Evolutionary conservation across 2,888 invertebrate genomes (phyloP), one percentile per base, ranked within the genome.

Genomic region (Criorhina ranunculi): DNA sequence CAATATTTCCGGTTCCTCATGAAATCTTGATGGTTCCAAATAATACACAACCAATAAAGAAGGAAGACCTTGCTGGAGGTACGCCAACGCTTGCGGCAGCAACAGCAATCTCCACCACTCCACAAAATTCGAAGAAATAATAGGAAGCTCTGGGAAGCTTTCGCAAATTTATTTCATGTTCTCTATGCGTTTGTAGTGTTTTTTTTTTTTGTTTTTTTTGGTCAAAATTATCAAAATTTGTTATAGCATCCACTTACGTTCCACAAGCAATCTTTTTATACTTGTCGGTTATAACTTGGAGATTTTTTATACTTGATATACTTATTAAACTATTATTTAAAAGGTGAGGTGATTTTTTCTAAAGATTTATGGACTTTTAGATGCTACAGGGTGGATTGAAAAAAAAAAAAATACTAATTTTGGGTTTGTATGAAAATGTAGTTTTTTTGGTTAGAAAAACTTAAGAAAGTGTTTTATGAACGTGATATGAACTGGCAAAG

Each of bases 241-340:
- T 5, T 12, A 44, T 44, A 44, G 44, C 8, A 44, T 17, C 11
- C 11, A 46, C 46, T 46, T 46, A 46, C 11, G 46, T 46, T 46
- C 46, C 17, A 46, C 46, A 46, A 7, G 17, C 19, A 11, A 6
- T 53, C 15, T 15, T n/a, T 15, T n/a, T 8, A n/a, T 7, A 6
- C n/a, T 33, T 53, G 31, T 33, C 53, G 31, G 31, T 29, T 6
- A 5, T 8, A 33, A 29, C 12, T 31, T 53, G 7, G 33, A 53
- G 15, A 15, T 53, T 33, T 4, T 53, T 53, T 53, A 31, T 33
- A 53, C 29, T 15, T 15, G 31, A 53, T 53, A 53, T 9, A 53
- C 53, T 53, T 53, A 53, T 33, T 49, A 49, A 49, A 7, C 15
- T 40, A 12, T 5, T 9, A 40, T 24, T 24, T 24, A 24, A 4